Percentiles rank a stretch among this genome's conserved stretches.
phyloP scores from a whole-genome alignment of 2,888 invertebrate genomes.

The Apamea crenata region DNA sequence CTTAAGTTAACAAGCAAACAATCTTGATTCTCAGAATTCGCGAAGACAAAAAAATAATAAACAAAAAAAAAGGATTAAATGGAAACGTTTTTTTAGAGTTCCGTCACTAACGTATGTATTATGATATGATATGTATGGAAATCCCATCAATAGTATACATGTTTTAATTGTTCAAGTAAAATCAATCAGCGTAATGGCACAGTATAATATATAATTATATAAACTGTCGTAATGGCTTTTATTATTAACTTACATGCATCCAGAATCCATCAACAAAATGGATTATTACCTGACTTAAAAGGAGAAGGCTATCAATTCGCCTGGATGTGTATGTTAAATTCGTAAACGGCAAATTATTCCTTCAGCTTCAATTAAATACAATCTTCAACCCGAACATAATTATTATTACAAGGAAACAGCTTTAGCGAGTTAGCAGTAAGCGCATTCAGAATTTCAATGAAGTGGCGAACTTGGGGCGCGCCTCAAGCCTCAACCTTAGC shows the following conservation, averaged over 20 bases:
- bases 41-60: background rate
- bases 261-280: background rate
- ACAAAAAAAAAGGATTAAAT: background rate
- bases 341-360: slow-evolving; percentile 3
- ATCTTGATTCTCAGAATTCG: slow-evolving; percentile 27
- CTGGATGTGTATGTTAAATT: background rate
- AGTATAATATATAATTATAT: background rate
- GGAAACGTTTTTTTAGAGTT: background rate
- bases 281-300: background rate
- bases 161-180: background rate
- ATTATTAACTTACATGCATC: background rate
- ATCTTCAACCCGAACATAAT: slow-evolving; percentile 12
- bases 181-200: background rate
- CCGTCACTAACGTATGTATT: background rate
- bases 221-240: background rate
- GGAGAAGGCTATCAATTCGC: background rate
- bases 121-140: background rate
- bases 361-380: slow-evolving; percentile 1
- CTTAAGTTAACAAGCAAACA: slow-evolving; percentile 24
- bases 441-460: slow-evolving; percentile 33
- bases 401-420: slow-evolving; percentile 6
- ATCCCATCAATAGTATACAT: background rate
- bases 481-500: background rate
- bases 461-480: slow-evolving; percentile 7
- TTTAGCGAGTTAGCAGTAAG: slow-evolving; percentile 9